These are phyloP conservation scores for Spheniscus humboldti DNA, from an alignment of 2,797 vertebrate species.

Conservation along the genomic window DNA sequence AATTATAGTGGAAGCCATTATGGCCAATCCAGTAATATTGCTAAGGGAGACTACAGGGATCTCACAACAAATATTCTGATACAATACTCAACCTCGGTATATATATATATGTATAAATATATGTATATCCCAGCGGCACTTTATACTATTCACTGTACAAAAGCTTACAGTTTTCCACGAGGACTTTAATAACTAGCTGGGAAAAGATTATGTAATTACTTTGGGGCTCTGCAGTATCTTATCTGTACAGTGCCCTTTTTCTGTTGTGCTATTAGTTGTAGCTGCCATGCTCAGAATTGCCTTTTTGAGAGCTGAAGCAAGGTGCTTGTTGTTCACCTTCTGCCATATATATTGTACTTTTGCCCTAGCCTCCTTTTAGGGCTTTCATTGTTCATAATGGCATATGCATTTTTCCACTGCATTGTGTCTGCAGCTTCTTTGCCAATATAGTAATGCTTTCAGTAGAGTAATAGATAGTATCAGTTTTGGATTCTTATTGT, in stretches of 20 bases:
- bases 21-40: slow-evolving; percentile 77
- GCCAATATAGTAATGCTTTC: slow-evolving; percentile 98
- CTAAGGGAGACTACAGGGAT: slow-evolving; percentile 91
- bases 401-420: slow-evolving; percentile 90
- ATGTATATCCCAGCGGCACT: slow-evolving; percentile 96
- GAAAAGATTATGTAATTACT: slow-evolving; percentile 79
- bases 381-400: slow-evolving; percentile 85
- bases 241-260: slow-evolving; percentile 80
- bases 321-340: slow-evolving; percentile 90
- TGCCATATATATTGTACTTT: slow-evolving; percentile 87
- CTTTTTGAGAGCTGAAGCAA: slow-evolving; percentile 92
- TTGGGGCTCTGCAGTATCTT: slow-evolving; percentile 80
- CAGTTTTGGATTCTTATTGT: slow-evolving; percentile 93
- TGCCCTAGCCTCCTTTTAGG: slow-evolving; percentile 82
- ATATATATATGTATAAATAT: slow-evolving; percentile 85
- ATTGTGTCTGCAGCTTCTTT: slow-evolving; percentile 97
- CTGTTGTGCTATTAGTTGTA: slow-evolving; percentile 88
- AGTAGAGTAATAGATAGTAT: slow-evolving; percentile 98
- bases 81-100: slow-evolving; percentile 86
- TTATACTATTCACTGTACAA: slow-evolving; percentile 99
- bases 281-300: slow-evolving; percentile 92
- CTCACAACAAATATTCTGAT: slow-evolving; percentile 87
- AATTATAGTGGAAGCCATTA: slow-evolving; percentile 78
- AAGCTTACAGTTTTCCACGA: slow-evolving; percentile 84
- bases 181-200: slow-evolving; percentile 81